Percentiles rank a stretch among this genome's conserved stretches.
Evolutionary conservation across 2,888 invertebrate genomes (phyloP).

Genomic region (Parasteatoda lunata): DNA sequence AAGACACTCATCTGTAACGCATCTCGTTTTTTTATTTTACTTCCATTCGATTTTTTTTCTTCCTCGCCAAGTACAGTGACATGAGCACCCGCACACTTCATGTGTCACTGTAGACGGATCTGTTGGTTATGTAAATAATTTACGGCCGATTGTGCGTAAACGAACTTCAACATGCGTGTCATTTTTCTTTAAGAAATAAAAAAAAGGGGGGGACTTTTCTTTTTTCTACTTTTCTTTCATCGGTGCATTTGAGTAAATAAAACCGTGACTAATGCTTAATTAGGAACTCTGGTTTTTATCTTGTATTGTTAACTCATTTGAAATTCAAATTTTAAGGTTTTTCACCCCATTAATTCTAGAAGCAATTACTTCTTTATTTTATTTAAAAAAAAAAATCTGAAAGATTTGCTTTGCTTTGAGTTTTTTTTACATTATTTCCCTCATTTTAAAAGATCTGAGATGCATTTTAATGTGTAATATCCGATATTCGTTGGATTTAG

Average conservation of each 20-base stretch:
- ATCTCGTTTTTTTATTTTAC: not conserved
- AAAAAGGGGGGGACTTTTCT: not conserved
- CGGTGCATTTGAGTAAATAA: slow-evolving; percentile 38
- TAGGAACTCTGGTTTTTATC: slow-evolving; percentile 11
- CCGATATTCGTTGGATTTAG: too few relatives aligned
- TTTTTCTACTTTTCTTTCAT: slow-evolving; percentile 3
- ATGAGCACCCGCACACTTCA: not conserved
- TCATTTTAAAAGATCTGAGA: not conserved
- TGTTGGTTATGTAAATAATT: slow-evolving; percentile 23
- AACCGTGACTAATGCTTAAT: slow-evolving; percentile 44
- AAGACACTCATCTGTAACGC: not conserved
- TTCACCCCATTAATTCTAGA: slow-evolving; percentile 41
- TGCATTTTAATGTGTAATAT: not conserved
- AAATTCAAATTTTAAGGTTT: slow-evolving; percentile 39
- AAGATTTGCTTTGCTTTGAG: not conserved
- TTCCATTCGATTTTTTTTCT: not conserved
- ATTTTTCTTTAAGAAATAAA: not conserved
- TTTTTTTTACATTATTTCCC: not conserved
- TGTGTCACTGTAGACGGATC: not conserved
- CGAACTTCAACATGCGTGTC: not conserved
- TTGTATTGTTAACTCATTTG: slow-evolving; percentile 19
- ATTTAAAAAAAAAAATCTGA: not conserved
- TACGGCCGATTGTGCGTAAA: slow-evolving; percentile 25
- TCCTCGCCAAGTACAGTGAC: not conserved
- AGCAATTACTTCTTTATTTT: not conserved